A percentile compares a stretch with the other conserved stretches of the same genome.
Conservation (phyloP, 2,113 vertebrate species). For the Collichthys lucidus region DNA sequence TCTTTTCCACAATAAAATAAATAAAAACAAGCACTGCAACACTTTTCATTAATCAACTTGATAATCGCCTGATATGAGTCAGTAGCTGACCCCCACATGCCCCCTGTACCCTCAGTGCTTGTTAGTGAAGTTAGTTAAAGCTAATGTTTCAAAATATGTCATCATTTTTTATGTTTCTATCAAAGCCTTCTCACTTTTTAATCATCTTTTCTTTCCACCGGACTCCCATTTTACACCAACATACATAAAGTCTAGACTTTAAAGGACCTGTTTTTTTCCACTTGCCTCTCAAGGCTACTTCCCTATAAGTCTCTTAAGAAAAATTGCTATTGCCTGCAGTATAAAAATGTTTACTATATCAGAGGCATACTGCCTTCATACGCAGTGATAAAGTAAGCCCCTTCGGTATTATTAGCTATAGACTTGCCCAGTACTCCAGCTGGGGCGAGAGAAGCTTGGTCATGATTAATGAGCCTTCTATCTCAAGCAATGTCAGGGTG, state of each 20-base stretch:
- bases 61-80: neutral
- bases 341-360: slow-evolving; percentile 49
- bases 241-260: slow-evolving; percentile 12
- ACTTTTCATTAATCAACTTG: neutral
- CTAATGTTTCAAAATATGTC: neutral
- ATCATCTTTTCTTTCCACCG: neutral
- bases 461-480: slow-evolving; percentile 62
- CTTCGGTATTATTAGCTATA: slow-evolving; percentile 42
- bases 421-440: slow-evolving; percentile 33
- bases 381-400: slow-evolving; percentile 37
- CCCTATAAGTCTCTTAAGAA: slow-evolving; percentile 19
- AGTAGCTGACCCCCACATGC: neutral
- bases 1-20: neutral
- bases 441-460: slow-evolving; percentile 30
- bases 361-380: slow-evolving; percentile 41
- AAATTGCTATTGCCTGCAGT: slow-evolving; percentile 12
- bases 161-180: neutral
- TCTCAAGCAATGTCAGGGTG: slow-evolving; percentile 50
- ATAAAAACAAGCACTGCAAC: neutral
- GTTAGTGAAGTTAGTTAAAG: neutral
- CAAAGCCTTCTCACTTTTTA: neutral
- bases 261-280: slow-evolving; percentile 7
- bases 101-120: too few species aligned
- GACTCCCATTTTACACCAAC: neutral
- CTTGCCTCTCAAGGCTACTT: slow-evolving; percentile 22